phyloP scores from a whole-genome alignment of 2,888 invertebrate species.

The Syritta pipiens region DNA sequence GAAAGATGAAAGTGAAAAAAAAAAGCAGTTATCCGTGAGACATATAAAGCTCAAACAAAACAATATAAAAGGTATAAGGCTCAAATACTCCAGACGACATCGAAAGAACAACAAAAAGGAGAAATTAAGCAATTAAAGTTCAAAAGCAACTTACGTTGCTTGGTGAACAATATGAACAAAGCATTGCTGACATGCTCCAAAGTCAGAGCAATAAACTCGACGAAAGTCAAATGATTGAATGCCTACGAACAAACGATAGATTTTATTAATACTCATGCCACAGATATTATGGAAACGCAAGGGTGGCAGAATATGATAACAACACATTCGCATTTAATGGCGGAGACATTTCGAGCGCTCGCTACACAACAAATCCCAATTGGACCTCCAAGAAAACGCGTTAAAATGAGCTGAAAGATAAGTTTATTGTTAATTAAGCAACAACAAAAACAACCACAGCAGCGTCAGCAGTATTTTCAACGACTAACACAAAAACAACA shows the following conservation, averaged over 20 bases:
- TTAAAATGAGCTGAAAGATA: slow-evolving; percentile 86
- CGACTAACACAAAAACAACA: slow-evolving; percentile 68
- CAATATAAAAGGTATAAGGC: slow-evolving; percentile 99
- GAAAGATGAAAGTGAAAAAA: no score
- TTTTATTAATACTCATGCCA: slow-evolving; percentile 99
- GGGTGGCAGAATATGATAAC: slow-evolving; percentile 99
- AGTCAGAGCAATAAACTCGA: slow-evolving; percentile 94
- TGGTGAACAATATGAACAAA: slow-evolving; percentile 98
- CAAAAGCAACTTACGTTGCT: slow-evolving; percentile 97
- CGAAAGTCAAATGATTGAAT: slow-evolving; percentile 93
- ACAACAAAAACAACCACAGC: slow-evolving; percentile 63
- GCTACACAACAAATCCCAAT: slow-evolving; percentile 99
- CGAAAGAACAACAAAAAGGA: slow-evolving; percentile 97
- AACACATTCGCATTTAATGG: slow-evolving; percentile 98
- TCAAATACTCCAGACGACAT: slow-evolving; percentile 95
- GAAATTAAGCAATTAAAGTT: slow-evolving; percentile 98
- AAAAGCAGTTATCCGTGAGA: no score
- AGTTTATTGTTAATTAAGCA: slow-evolving; percentile 72
- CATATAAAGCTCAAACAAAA: slow-evolving; percentile 98
- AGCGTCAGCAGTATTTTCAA: slow-evolving; percentile 51
- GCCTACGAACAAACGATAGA: slow-evolving; percentile 98
- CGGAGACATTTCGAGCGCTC: slow-evolving; percentile 98
- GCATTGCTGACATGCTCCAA: slow-evolving; percentile 99
- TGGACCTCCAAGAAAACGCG: slow-evolving; percentile 97
- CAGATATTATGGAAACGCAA: slow-evolving; percentile 98